phyloP scores from a whole-genome alignment of 2,888 invertebrate species.

The Mythimna ferrago region DNA sequence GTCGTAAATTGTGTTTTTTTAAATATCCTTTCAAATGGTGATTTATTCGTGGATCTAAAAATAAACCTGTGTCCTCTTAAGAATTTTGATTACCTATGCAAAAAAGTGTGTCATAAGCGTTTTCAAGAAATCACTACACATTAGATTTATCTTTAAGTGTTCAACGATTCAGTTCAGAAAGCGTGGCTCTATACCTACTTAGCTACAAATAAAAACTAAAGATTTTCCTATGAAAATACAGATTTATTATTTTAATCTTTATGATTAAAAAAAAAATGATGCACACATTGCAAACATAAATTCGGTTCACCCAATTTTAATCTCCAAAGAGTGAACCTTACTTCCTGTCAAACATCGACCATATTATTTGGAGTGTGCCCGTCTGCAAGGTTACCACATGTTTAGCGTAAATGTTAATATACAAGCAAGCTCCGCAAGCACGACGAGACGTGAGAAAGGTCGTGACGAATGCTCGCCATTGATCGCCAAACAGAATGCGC shows the following conservation, averaged over 20 bases:
- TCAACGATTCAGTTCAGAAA: too few species aligned
- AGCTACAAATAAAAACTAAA: not conserved
- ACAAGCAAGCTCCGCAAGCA: conserved; percentile 44
- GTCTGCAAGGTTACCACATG: conserved; percentile 39
- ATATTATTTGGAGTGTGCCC: conserved; percentile 42
- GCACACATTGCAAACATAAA: conserved; percentile 26
- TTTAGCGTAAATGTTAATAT: conserved; percentile 40
- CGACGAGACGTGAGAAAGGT: conserved; percentile 71
- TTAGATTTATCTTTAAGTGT: too few species aligned
- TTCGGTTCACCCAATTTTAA: conserved; percentile 35
- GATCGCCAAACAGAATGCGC: conserved; percentile 68
- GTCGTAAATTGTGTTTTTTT: conserved; percentile 34
- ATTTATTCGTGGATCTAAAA: conserved; percentile 32
- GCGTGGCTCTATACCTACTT: too few species aligned
- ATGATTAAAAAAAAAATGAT: not conserved
- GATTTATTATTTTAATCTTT: not conserved
- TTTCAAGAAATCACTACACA: not conserved
- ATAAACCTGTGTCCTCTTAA: conserved; percentile 39
- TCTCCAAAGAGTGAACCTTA: conserved; percentile 19
- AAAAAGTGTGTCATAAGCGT: not conserved
- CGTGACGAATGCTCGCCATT: conserved; percentile 76
- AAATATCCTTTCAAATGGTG: conserved; percentile 28
- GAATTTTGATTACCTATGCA: conserved; percentile 5
- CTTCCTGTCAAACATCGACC: conserved; percentile 39
- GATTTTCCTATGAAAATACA: too few species aligned